These are phyloP conservation scores for Nephotettix cincticeps DNA, from an alignment of 1,140 invertebrate species.

Conservation along the genomic window DNA sequence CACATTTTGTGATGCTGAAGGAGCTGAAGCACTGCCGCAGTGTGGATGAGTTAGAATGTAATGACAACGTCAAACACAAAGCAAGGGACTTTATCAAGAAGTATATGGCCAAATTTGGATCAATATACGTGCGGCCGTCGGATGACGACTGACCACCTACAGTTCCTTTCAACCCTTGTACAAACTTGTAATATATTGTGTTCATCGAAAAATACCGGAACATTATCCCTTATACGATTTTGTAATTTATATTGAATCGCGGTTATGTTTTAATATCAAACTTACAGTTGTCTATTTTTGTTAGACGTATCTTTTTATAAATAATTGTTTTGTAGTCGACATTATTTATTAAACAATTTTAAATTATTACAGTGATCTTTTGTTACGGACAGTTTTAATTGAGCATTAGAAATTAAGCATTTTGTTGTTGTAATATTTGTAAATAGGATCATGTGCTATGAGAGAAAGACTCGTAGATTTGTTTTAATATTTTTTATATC, in stretches of 20 bases:
- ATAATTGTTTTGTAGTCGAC: neutral
- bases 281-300: neutral
- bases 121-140: conserved; percentile 61
- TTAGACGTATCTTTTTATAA: neutral
- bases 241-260: neutral
- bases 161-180: neutral
- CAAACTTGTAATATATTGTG: neutral
- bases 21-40: conserved; percentile 90
- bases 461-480: neutral
- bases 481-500: neutral
- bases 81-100: conserved; percentile 93
- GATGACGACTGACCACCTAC: conserved; percentile 51
- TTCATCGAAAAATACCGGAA: neutral
- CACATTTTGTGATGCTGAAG: conserved; percentile 89
- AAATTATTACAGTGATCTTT: neutral
- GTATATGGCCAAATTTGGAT: conserved; percentile 93
- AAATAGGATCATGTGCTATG: neutral
- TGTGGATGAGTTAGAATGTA: conserved; percentile 84
- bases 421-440: neutral
- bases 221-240: neutral
- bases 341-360: neutral
- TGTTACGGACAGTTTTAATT: neutral
- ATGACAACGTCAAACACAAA: conserved; percentile 90
- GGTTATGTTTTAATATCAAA: neutral
- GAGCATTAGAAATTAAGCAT: neutral